Evolutionary conservation across 2,888 invertebrate species (phyloP).

Genomic region (Ganaspis brasiliensis): DNA sequence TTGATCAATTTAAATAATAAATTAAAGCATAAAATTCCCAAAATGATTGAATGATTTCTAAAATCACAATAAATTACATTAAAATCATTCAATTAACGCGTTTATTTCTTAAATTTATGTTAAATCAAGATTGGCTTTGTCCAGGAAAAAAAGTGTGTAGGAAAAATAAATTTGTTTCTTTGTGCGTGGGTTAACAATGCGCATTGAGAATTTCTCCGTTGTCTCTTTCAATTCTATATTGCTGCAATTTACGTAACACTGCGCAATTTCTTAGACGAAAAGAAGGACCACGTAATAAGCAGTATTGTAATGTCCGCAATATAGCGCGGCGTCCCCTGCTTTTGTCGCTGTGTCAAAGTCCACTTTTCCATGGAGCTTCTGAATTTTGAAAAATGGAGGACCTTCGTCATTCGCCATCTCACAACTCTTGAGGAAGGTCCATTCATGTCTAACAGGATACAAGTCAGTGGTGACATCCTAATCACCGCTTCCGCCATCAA

Average conservation of each 20-base stretch:
- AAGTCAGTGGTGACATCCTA: background rate
- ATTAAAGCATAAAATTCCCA: too few relatives aligned
- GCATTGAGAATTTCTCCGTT: background rate
- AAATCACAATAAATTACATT: too few relatives aligned
- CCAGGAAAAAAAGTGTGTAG: too few relatives aligned
- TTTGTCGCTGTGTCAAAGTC: background rate
- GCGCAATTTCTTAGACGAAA: background rate
- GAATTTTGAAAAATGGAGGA: background rate
- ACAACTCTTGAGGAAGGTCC: conserved; percentile 16
- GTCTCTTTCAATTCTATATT: background rate
- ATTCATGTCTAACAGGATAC: background rate
- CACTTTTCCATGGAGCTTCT: background rate
- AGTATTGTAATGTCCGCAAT: background rate
- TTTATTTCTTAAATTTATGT: too few relatives aligned
- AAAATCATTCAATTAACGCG: too few relatives aligned
- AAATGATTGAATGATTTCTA: too few relatives aligned
- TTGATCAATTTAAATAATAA: too few relatives aligned
- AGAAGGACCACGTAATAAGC: conserved; percentile 1
- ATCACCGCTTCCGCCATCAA: background rate
- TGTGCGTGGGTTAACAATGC: background rate
- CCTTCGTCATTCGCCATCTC: conserved; percentile 3
- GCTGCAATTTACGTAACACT: conserved; percentile 22
- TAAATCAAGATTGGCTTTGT: too few relatives aligned
- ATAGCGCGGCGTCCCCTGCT: background rate
- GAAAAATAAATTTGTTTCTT: too few relatives aligned